These are phyloP conservation scores for Sphecodes monilicornis DNA, from an alignment of 2,888 invertebrate species.

Conservation along the genomic window DNA sequence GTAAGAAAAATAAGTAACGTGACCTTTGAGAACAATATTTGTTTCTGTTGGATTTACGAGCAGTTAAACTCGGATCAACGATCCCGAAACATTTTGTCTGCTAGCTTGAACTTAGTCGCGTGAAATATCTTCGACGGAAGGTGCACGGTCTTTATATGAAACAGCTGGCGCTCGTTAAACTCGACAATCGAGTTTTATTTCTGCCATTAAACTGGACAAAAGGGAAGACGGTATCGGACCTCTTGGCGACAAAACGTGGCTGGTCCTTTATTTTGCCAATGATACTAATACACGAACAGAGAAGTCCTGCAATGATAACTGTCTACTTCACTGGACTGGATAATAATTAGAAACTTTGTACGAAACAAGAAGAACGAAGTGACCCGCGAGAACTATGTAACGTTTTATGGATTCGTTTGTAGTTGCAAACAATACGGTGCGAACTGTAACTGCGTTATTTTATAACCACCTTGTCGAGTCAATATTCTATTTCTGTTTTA, in stretches of 20 bases:
- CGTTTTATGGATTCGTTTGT: background rate
- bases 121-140: constrained; percentile 10
- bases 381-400: background rate
- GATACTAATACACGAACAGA: constrained; percentile 7
- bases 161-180: constrained; percentile 40
- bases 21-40: background rate
- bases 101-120: constrained; percentile 6
- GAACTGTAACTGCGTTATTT: background rate
- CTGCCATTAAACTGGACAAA: constrained; percentile 22
- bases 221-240: constrained; percentile 21
- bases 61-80: background rate
- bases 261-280: constrained; percentile 35
- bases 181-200: constrained; percentile 30
- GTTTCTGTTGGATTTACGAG: background rate
- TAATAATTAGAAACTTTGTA: constrained; percentile 10
- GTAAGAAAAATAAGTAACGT: background rate
- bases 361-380: background rate
- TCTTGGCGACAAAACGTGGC: constrained; percentile 21
- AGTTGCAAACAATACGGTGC: background rate
- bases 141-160: background rate
- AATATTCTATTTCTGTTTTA: background rate
- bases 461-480: background rate
- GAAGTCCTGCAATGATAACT: background rate
- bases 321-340: background rate
- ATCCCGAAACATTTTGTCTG: no score